Conservation (phyloP, 2,797 vertebrate genomes). For the Sebastes goodei region DNA sequence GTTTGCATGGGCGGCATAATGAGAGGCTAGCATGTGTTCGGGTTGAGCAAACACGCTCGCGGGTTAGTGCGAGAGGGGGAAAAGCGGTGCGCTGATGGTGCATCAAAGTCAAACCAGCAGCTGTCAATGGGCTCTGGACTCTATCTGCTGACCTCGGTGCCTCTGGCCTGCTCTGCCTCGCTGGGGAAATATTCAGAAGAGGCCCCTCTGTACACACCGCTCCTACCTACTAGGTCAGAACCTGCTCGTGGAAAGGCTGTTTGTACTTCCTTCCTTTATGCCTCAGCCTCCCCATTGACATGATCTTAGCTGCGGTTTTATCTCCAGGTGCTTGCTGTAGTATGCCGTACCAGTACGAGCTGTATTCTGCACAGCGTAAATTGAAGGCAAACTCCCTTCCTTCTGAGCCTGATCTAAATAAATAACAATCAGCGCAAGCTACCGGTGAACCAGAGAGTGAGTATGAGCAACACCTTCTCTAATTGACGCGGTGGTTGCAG, state of each 20-base stretch:
- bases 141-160: constrained; percentile 73
- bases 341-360: background rate
- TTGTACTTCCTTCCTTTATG: constrained; percentile 54
- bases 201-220: constrained; percentile 50
- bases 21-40: constrained; percentile 72
- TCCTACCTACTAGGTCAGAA: constrained; percentile 50
- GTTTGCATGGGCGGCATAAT: constrained; percentile 82
- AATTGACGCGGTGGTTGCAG: constrained; percentile 57
- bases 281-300: constrained; percentile 47
- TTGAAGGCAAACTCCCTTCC: constrained; percentile 32
- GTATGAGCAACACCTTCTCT: constrained; percentile 58
- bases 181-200: constrained; percentile 71
- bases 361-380: constrained; percentile 19
- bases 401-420: constrained; percentile 51
- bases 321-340: constrained; percentile 43
- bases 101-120: constrained; percentile 82
- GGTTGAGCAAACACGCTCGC: constrained; percentile 76
- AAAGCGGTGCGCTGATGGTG: constrained; percentile 68
- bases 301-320: constrained; percentile 36
- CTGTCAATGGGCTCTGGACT: constrained; percentile 78
- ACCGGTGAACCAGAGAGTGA: constrained; percentile 51
- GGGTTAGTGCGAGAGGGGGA: constrained; percentile 56
- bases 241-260: constrained; percentile 47
- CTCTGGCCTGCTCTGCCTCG: constrained; percentile 56
- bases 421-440: constrained; percentile 62